Conservation (phyloP, 1,140 invertebrate genomes). For the Steinernema feltiae region DNA sequence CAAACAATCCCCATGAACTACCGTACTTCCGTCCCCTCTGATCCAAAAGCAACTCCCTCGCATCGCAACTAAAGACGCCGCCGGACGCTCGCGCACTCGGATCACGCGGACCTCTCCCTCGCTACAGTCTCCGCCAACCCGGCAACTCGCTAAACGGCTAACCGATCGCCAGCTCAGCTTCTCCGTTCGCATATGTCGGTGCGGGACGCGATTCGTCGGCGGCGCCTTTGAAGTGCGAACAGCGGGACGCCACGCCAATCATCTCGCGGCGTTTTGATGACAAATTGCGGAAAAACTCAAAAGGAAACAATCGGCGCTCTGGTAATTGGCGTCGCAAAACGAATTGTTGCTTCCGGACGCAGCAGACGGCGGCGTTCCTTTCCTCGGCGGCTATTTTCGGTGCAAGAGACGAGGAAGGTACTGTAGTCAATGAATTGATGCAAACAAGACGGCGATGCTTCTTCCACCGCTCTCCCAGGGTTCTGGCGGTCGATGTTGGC, state of each 20-base stretch:
- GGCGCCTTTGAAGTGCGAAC: neutral
- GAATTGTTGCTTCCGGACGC: neutral
- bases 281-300: neutral
- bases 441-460: too few species aligned
- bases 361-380: neutral
- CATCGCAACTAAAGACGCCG: neutral
- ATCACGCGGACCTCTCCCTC: too few species aligned
- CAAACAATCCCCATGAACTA: too few species aligned
- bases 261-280: neutral
- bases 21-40: neutral
- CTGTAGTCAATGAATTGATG: neutral
- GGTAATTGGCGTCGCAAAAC: neutral
- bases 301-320: neutral
- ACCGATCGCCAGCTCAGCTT: too few species aligned
- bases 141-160: too few species aligned
- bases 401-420: neutral
- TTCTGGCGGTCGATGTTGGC: too few species aligned
- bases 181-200: neutral
- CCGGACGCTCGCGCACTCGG: slow-evolving; percentile 5
- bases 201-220: neutral
- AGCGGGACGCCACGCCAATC: slow-evolving; percentile 1
- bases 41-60: neutral
- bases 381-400: neutral
- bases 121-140: too few species aligned
- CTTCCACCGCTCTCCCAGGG: too few species aligned